Percentiles rank a stretch among this genome's conserved stretches.
These are phyloP conservation scores for Ecliptopera silaceata DNA, from an alignment of 2,888 invertebrate species.

Conservation along the genomic window DNA sequence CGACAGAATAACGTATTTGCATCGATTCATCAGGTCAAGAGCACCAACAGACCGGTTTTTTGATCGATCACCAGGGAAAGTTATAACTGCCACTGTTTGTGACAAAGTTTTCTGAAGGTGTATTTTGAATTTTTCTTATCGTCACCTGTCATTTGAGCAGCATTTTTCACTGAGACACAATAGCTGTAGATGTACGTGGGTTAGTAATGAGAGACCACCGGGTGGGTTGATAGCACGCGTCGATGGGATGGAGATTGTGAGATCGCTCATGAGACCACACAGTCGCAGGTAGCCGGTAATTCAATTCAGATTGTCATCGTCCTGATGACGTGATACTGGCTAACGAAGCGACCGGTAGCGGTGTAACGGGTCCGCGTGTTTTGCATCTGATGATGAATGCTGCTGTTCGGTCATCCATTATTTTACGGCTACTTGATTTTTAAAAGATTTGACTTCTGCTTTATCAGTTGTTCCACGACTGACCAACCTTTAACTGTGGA, in stretches of 20 bases:
- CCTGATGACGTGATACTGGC: conserved; percentile 74
- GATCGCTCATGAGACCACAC: conserved; percentile 78
- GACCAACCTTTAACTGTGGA: too few species aligned
- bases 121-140: conserved; percentile 62
- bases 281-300: conserved; percentile 79
- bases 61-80: conserved; percentile 67
- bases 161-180: conserved; percentile 78
- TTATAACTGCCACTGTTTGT: conserved; percentile 32
- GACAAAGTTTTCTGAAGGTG: conserved; percentile 32
- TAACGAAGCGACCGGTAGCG: conserved; percentile 78
- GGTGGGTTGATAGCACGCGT: conserved; percentile 70
- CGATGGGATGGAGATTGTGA: conserved; percentile 75
- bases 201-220: conserved; percentile 80
- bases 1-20: conserved; percentile 53
- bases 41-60: conserved; percentile 51
- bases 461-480: conserved; percentile 14
- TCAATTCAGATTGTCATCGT: conserved; percentile 82
- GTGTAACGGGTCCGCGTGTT: conserved; percentile 59
- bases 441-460: conserved; percentile 19
- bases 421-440: conserved; percentile 33
- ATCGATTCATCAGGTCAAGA: conserved; percentile 51
- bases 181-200: conserved; percentile 65
- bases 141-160: conserved; percentile 72
- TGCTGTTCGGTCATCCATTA: conserved; percentile 40
- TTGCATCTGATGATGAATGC: conserved; percentile 53